Conservation (phyloP, 2,113 vertebrate species). For the Gnathonemus echidnorhynchus region DNA sequence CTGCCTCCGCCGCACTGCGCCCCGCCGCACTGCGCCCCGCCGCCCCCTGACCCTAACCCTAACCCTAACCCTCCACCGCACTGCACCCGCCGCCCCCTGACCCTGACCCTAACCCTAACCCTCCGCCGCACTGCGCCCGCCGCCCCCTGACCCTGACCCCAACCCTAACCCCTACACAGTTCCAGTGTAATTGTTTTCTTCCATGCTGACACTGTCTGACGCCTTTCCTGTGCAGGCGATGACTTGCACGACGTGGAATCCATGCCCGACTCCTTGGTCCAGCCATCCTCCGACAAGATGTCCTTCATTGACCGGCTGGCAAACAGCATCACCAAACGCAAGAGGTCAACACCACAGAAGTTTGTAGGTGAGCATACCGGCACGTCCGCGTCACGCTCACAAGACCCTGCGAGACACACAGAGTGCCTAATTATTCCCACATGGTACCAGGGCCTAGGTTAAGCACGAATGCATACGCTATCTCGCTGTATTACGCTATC, state of each 20-base stretch:
- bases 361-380: constrained; percentile 77
- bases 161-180: not conserved
- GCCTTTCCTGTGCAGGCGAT: constrained; percentile 58
- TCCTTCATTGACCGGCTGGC: constrained; percentile 78
- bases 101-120: not conserved
- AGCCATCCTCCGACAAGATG: constrained; percentile 76
- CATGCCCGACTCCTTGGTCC: constrained; percentile 71
- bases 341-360: constrained; percentile 90
- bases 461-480: not conserved
- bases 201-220: not conserved
- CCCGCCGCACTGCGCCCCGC: not conserved
- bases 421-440: not conserved
- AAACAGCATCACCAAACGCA: constrained; percentile 87
- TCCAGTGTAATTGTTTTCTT: not conserved
- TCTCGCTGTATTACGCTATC: too few relatives aligned
- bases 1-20: not conserved
- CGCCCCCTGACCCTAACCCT: too few relatives aligned
- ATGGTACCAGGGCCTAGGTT: not conserved
- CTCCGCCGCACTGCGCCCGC: too few relatives aligned
- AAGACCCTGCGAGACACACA: not conserved
- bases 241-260: constrained; percentile 77
- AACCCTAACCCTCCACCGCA: not conserved
- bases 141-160: too few relatives aligned
- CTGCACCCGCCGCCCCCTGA: too few relatives aligned
- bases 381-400: not conserved